These are phyloP conservation scores for Heterotis niloticus DNA, from an alignment of 2,113 vertebrate species.

Conservation along the genomic window DNA sequence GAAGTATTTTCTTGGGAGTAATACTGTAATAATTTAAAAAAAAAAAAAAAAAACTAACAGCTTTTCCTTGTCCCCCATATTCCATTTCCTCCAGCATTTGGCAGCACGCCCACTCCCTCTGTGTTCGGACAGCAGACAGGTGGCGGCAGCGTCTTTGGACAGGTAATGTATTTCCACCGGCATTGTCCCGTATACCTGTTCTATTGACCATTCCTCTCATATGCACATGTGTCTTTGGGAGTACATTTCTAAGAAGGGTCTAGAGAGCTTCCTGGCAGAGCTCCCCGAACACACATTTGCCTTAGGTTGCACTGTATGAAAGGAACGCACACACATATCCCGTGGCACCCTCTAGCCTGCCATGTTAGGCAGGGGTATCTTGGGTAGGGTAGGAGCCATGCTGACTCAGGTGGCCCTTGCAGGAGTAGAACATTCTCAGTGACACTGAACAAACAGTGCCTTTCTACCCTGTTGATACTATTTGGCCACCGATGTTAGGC, in stretches of 20 bases:
- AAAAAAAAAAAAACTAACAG: too few species aligned
- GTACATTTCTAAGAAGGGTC: not conserved
- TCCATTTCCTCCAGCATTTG: conserved; percentile 68
- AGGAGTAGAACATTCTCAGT: not conserved
- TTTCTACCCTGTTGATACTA: not conserved
- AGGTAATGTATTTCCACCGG: conserved; percentile 62
- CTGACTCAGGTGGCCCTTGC: not conserved
- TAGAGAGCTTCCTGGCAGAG: too few species aligned
- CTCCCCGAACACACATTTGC: not conserved
- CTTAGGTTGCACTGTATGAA: too few species aligned
- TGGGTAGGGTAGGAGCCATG: not conserved
- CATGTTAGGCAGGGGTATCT: not conserved
- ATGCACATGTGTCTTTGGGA: not conserved
- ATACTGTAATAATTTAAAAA: too few species aligned
- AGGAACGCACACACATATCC: too few species aligned
- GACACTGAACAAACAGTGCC: not conserved
- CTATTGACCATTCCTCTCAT: not conserved
- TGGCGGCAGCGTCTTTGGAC: conserved; percentile 78
- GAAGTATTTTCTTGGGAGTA: too few species aligned
- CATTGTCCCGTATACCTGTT: not conserved
- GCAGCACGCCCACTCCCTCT: conserved; percentile 65
- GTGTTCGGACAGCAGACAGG: conserved; percentile 80
- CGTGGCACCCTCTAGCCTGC: too few species aligned
- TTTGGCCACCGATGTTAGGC: not conserved
- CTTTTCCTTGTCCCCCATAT: not conserved